A percentile compares a stretch with the other conserved stretches of the same genome.
Evolutionary conservation across 2,113 vertebrate species (phyloP).

Genomic region (Tachycineta bicolor): DNA sequence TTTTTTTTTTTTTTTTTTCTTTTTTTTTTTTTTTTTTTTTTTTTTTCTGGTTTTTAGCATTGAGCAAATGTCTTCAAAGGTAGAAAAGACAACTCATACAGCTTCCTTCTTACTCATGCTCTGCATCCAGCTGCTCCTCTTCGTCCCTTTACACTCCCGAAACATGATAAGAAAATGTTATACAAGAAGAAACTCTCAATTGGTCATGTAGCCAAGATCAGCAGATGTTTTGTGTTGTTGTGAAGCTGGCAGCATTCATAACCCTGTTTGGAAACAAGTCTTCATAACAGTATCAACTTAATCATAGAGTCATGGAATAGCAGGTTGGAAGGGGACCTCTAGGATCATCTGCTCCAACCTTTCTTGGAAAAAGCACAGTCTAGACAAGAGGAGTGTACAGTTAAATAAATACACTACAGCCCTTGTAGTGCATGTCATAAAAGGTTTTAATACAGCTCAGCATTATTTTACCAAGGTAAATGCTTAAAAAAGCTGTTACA

Average conservation of each 20-base stretch:
- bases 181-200: neutral
- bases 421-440: neutral
- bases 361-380: neutral
- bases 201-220: constrained; percentile 1
- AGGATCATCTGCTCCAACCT: neutral
- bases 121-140: neutral
- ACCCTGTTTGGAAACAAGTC: neutral
- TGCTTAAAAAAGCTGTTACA: neutral
- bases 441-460: neutral
- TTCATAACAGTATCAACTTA: neutral
- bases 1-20: neutral
- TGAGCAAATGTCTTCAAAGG: neutral
- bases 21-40: neutral
- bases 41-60: neutral
- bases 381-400: neutral
- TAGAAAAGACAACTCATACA: neutral
- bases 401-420: neutral
- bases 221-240: constrained; percentile 36
- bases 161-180: neutral
- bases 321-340: neutral
- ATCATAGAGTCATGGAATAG: neutral
- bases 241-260: neutral
- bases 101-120: neutral
- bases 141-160: neutral
- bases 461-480: neutral